Base-by-base conservation (phyloP, 2,797 vertebrate species). In the Cyclopterus lumpus region DNA sequence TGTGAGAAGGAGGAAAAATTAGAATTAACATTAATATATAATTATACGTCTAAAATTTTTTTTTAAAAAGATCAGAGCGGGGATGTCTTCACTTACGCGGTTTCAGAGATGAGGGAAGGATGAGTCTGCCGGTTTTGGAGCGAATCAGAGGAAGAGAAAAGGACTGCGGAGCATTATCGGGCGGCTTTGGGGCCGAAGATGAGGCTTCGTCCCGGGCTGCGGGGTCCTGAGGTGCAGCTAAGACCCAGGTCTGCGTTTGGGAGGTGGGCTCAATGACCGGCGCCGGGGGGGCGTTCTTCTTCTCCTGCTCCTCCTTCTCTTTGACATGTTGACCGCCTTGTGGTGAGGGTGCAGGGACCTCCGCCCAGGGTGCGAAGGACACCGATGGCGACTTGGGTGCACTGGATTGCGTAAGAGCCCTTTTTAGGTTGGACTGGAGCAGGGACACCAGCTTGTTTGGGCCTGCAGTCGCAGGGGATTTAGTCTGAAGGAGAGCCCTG, bases 51-150 rank as follows among this genome's bases (percentile, higher is more conserved):
- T 28, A 28, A 54, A 65, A n/a, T n/a, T n/a, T n/a, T n/a, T n/a
- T n/a, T n/a, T n/a, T n/a, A n/a, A n/a, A n/a, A n/a, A n/a, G n/a
- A n/a, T n/a, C n/a, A n/a, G n/a, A n/a, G n/a, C n/a, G n/a, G n/a
- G n/a, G n/a, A n/a, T n/a, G n/a, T 28, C 8, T 54, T 49, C 24
- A 57, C 88, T 89, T 78, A 93, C 93, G 1, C 82, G 93, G 90
- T 73, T 81, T 94, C 38, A 93, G 28, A 34, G 74, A 92, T 1
- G 93, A 92, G 3, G 93, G 93, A 26, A 93, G 91, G n/a, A 93
- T 93, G 66, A 93, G 65, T 73, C 91, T 85, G 68, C 91, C 91
- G 0, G 76, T 87, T 75, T 92, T 93, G 40, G 93, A 84, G 42
- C 91, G 93, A 51, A 93, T 74, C 32, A 90, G 74, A 61, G 90